Conservation (phyloP, 1,140 invertebrate genomes). For the Tetragonula clypearis region DNA sequence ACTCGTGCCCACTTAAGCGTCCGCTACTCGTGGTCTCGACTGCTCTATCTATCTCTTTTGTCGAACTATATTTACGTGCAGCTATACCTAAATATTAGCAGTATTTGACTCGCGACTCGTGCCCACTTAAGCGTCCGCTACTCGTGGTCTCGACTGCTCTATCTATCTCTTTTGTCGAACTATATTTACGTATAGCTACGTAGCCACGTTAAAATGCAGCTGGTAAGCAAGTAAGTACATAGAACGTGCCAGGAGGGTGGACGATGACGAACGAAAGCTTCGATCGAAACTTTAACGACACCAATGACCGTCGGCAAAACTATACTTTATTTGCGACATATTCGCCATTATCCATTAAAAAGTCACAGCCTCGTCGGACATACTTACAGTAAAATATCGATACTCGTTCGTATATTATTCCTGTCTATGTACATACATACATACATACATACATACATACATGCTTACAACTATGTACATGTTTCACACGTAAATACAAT, state of each 20-base stretch:
- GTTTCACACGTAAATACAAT: not conserved
- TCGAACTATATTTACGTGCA: no score
- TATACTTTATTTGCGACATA: conserved; percentile 66
- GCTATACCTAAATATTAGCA: not conserved
- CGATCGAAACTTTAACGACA: conserved; percentile 39
- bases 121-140: no score
- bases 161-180: no score
- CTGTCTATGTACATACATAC: conserved; percentile 33
- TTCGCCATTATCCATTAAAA: conserved; percentile 62
- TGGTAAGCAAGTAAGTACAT: no score
- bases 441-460: not conserved
- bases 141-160: no score
- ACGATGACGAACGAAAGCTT: not conserved
- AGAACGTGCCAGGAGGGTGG: no score
- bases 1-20: no score
- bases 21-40: no score
- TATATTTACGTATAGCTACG: not conserved
- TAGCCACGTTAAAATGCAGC: not conserved
- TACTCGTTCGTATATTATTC: conserved; percentile 42
- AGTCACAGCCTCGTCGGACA: conserved; percentile 71
- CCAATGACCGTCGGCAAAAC: conserved; percentile 48
- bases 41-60: no score
- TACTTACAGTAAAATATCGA: conserved; percentile 58
- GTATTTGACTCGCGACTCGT: no score
- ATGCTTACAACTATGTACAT: conserved; percentile 34